phyloP scores from a whole-genome alignment of 2,888 invertebrate genomes.

The Disparrhopalites patrizii region DNA sequence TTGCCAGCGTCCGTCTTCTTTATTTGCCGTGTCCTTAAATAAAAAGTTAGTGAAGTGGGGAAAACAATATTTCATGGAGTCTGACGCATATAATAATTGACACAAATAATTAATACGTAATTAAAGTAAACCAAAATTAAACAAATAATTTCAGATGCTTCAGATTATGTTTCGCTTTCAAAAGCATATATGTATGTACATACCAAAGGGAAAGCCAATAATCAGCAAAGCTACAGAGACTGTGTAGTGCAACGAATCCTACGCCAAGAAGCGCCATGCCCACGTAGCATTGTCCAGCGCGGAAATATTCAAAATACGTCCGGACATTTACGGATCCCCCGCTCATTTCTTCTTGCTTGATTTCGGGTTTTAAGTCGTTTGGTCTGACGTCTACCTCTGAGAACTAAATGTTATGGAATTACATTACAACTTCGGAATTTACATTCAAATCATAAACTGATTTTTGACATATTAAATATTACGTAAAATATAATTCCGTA shows the following conservation, averaged over 20 bases:
- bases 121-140: not conserved
- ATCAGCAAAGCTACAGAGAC: slow-evolving; percentile 51
- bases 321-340: slow-evolving; percentile 43
- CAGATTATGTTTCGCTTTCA: not conserved
- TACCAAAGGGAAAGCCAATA: slow-evolving; percentile 54
- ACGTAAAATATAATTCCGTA: too few species aligned
- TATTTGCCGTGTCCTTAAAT: not conserved
- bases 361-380: slow-evolving; percentile 34
- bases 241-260: slow-evolving; percentile 51
- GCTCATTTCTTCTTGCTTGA: slow-evolving; percentile 42
- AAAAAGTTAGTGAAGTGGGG: not conserved
- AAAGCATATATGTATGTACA: not conserved
- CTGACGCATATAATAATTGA: too few species aligned
- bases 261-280: slow-evolving; percentile 36
- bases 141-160: not conserved
- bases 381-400: not conserved
- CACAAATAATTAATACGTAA: not conserved
- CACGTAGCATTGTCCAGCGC: slow-evolving; percentile 20
- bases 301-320: slow-evolving; percentile 54
- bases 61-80: too few species aligned
- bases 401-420: too few species aligned
- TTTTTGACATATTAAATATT: too few species aligned
- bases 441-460: too few species aligned
- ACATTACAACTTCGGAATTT: too few species aligned
- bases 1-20: not conserved